Conservation (phyloP, 2,888 invertebrate genomes). For the Eristalinus aeneus region DNA sequence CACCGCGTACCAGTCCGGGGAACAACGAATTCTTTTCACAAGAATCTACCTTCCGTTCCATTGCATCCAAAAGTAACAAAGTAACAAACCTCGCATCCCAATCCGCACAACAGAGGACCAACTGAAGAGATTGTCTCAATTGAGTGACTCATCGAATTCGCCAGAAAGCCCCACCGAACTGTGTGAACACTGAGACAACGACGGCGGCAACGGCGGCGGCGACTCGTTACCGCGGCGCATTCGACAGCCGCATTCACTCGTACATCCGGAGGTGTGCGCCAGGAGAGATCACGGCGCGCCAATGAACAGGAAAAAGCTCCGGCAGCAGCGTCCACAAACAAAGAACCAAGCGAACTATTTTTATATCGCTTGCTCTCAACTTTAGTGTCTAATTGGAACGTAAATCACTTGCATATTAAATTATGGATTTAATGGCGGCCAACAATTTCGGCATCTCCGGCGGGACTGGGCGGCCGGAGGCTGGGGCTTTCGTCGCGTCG, state of each 20-base stretch:
- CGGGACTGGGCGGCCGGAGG: neutral
- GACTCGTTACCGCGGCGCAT: neutral
- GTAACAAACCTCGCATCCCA: neutral
- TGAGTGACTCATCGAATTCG: neutral
- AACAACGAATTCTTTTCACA: slow-evolving; percentile 42
- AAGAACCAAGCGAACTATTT: slow-evolving; percentile 8
- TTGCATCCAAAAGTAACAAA: neutral
- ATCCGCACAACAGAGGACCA: neutral
- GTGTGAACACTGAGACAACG: neutral
- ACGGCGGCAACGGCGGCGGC: neutral
- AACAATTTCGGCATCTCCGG: slow-evolving; percentile 12
- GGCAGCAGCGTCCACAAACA: slow-evolving; percentile 1
- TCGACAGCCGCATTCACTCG: neutral
- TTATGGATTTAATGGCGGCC: slow-evolving; percentile 30
- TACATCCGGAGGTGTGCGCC: neutral
- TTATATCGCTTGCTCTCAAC: neutral
- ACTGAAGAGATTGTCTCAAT: neutral
- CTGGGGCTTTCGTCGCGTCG: slow-evolving; percentile 3
- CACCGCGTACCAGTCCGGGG: neutral
- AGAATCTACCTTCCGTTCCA: slow-evolving; percentile 25
- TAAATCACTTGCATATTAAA: slow-evolving; percentile 49
- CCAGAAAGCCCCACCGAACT: neutral
- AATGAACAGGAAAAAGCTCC: neutral
- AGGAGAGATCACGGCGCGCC: neutral
- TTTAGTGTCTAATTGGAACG: slow-evolving; percentile 39